Base-by-base conservation (phyloP, 2,888 invertebrate genomes). In the Lithophane leautieri region DNA sequence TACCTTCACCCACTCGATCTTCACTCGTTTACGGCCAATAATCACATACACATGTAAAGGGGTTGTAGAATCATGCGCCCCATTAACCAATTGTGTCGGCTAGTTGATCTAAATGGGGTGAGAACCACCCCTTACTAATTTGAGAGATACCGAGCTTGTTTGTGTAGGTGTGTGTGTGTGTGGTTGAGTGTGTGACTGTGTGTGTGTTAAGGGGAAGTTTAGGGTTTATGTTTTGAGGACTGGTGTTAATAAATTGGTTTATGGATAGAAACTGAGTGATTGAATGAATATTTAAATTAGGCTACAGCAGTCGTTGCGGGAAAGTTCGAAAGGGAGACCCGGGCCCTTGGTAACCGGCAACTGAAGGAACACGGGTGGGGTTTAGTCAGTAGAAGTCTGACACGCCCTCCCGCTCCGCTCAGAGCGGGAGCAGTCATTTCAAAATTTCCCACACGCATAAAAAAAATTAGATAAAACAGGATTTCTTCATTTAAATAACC, bases 11-110 rank as follows among this genome's bases (percentile, higher is more conserved):
- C 65, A 61, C 60, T 78, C 50, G 12, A 81, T 69, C 76, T 72
- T 44, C 44, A 28, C 28, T 68, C 54, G 72, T 70, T 79, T 76
- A 83, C 68, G 62, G 63, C 60, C 71, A 71, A 69, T 83, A 71
- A 83, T 81, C 71, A 71, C 77, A 16, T 52, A 83, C 82, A 78
- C 74, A 78, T 83, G 83, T 83, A 84, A 80, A 65, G 60, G 76
- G 77, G 67, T 82, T 78, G 81, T 82, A 82, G 82, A 81, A 79
- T 82, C 76, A 80, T 82, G 65, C 76, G 77, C 22, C 65, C 87
- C 78, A 82, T 86, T 86, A 87, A 84, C 77, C 88, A 82, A 87
- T 86, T 79, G 88, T 83, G 86, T 85, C 71, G 84, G 81, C 67
- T 82, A 81, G 76, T 82, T 84, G 76, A 78, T 42, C 77, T 85